Evolutionary conservation across 2,888 invertebrate species (phyloP).

Genomic region (Sialis fuliginosa): DNA sequence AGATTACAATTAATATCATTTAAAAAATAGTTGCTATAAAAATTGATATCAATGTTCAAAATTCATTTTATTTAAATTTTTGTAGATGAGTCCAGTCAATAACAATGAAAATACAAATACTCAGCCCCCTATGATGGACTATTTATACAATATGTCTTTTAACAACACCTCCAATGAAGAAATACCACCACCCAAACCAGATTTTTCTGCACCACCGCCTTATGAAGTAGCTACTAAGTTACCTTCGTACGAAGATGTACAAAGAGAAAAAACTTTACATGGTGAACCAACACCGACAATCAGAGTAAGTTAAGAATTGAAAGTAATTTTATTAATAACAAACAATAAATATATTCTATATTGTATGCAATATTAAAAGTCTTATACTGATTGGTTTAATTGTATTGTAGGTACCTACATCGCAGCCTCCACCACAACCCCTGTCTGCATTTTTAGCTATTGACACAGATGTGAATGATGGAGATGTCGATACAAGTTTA

Average conservation of each 20-base stretch:
- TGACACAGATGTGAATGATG: constrained; percentile 52
- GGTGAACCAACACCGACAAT: constrained; percentile 36
- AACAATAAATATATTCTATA: no score
- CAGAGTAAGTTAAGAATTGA: not conserved
- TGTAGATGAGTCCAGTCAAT: not conserved
- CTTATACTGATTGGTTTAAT: not conserved
- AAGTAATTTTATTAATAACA: no score
- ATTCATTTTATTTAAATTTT: constrained; percentile 1
- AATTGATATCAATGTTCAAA: not conserved
- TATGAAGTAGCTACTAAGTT: constrained; percentile 74
- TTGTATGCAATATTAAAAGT: not conserved
- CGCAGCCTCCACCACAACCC: constrained; percentile 28
- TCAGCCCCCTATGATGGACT: not conserved
- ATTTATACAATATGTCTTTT: not conserved
- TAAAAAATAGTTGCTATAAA: not conserved
- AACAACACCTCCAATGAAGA: constrained; percentile 25
- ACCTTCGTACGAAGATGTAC: constrained; percentile 84
- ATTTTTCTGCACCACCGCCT: constrained; percentile 75
- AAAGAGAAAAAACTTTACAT: constrained; percentile 67
- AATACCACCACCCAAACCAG: constrained; percentile 66
- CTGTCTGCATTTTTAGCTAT: constrained; percentile 59
- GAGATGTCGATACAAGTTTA: constrained; percentile 60
- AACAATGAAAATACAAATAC: not conserved
- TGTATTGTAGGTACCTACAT: constrained; percentile 13
- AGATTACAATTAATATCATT: not conserved